Evolutionary conservation across 2,797 vertebrate species (phyloP).

Genomic region (Clarias laeviceps): DNA sequence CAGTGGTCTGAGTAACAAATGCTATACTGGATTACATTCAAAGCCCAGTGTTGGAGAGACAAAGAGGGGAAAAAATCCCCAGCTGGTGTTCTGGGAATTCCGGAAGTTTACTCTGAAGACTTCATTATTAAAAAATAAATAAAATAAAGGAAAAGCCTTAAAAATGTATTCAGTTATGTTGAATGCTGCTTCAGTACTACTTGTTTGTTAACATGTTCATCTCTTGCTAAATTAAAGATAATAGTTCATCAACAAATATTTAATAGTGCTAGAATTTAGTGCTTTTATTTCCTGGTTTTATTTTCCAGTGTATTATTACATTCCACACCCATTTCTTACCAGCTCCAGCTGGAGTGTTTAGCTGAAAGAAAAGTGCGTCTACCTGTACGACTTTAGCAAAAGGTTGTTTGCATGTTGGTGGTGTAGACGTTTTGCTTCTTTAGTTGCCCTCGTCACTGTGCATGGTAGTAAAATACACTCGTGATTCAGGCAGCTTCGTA

Average conservation of each 20-base stretch:
- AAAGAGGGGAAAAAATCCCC: neutral
- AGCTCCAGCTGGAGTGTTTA: neutral
- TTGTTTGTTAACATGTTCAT: neutral
- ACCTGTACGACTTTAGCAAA: neutral
- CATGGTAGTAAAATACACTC: neutral
- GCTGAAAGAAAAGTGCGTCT: neutral
- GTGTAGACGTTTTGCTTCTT: neutral
- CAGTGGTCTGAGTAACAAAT: slow-evolving; percentile 20
- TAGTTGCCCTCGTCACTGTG: neutral
- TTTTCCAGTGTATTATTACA: neutral
- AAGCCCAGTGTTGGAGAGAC: neutral
- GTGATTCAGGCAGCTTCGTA: neutral
- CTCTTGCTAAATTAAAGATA: neutral
- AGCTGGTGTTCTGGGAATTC: neutral
- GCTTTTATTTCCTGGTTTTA: neutral
- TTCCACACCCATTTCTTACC: neutral
- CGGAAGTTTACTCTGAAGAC: neutral
- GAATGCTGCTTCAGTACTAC: neutral
- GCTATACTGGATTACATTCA: neutral
- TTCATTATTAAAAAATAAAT: neutral
- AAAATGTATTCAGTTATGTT: neutral
- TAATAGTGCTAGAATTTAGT: neutral
- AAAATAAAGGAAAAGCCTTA: neutral
- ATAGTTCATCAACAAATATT: neutral
- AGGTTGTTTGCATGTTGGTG: neutral